Conservation (phyloP, 2,888 invertebrate species). For the Cosmopolites sordidus region DNA sequence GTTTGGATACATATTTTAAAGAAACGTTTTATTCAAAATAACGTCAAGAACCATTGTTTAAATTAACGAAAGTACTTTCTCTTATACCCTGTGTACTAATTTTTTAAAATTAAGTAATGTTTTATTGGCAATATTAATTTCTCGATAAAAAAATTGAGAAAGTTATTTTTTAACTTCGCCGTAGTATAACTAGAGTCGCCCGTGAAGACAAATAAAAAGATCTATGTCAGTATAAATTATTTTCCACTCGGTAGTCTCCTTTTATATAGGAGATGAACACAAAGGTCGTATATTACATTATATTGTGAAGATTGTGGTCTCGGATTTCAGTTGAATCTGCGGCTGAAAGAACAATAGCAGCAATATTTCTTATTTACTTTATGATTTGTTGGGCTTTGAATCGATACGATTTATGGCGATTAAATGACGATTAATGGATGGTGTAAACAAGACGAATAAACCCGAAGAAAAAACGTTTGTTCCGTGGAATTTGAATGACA, state of each 20-base stretch:
- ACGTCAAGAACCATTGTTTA: too few species aligned
- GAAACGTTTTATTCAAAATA: too few species aligned
- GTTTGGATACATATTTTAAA: too few species aligned
- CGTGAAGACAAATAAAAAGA: conserved; percentile 5
- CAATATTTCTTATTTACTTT: conserved; percentile 12
- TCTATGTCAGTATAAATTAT: conserved; percentile 5
- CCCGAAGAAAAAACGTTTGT: background rate
- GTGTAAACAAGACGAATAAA: conserved; percentile 6
- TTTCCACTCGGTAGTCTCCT: background rate
- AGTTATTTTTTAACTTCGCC: too few species aligned
- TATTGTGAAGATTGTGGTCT: conserved; percentile 11
- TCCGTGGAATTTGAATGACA: background rate
- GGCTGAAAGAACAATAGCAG: conserved; percentile 15
- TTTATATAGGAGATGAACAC: conserved; percentile 9
- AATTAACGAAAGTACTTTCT: too few species aligned
- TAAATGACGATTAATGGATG: conserved; percentile 13
- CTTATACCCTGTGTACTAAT: too few species aligned
- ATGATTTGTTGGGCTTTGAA: conserved; percentile 13
- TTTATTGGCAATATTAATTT: too few species aligned
- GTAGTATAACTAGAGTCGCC: too few species aligned
- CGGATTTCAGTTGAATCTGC: conserved; percentile 11
- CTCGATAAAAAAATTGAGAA: too few species aligned
- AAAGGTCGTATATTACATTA: conserved; percentile 10
- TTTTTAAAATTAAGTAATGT: too few species aligned
- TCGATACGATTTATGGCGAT: conserved; percentile 12